These are phyloP conservation scores for Nannospalax galili DNA, from an alignment of 2,113 vertebrate species.

Conservation along the genomic window DNA sequence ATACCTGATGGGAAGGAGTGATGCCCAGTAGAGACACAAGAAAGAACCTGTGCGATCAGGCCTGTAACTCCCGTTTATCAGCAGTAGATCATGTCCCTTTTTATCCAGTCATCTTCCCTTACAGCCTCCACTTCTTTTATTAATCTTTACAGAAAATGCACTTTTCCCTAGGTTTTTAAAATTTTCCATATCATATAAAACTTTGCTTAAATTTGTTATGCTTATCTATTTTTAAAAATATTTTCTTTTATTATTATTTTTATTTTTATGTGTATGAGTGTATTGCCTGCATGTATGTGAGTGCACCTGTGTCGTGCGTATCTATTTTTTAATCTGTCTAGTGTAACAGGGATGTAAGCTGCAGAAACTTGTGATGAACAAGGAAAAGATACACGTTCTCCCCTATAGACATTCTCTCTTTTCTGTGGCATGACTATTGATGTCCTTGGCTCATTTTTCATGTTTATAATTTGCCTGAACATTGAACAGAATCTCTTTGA, in stretches of 20 bases:
- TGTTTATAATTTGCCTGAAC: conserved; percentile 26
- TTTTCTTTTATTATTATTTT: too few relatives aligned
- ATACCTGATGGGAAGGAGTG: accelerated
- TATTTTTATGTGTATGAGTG: too few relatives aligned
- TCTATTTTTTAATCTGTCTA: not conserved
- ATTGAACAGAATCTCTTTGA: conserved; percentile 50
- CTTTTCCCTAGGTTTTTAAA: not conserved
- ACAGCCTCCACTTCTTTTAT: not conserved
- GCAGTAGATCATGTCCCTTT: not conserved
- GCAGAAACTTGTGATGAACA: not conserved
- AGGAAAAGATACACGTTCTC: not conserved
- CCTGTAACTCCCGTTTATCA: not conserved
- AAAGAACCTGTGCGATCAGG: not conserved
- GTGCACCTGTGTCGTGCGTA: too few relatives aligned
- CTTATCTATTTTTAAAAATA: not conserved
- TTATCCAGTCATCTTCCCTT: not conserved
- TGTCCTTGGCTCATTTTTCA: conserved; percentile 27
- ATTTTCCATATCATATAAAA: not conserved
- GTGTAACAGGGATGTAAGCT: not conserved
- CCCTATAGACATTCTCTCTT: not conserved
- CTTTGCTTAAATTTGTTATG: not conserved
- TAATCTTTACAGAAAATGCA: not conserved
- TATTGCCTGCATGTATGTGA: too few relatives aligned
- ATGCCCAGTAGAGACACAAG: not conserved
- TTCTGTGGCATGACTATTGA: not conserved